phyloP scores from a whole-genome alignment of 2,113 vertebrate genomes.

The Bungarus multicinctus region DNA sequence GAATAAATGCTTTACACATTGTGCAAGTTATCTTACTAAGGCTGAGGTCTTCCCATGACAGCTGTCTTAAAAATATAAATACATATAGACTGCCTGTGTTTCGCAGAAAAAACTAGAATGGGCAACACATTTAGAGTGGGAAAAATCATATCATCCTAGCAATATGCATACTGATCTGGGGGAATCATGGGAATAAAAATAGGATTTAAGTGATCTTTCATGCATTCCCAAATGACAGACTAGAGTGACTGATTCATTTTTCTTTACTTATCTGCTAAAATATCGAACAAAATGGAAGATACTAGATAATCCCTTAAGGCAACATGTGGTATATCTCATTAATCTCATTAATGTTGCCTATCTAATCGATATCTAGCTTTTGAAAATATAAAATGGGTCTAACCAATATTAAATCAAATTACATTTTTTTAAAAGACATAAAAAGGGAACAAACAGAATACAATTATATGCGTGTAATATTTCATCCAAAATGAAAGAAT shows the following conservation, averaged over 20 bases:
- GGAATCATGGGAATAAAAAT: constrained; percentile 70
- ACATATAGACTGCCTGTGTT: constrained; percentile 80
- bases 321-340: constrained; percentile 81
- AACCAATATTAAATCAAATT: constrained; percentile 72
- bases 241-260: constrained; percentile 66
- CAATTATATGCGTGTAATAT: constrained; percentile 68
- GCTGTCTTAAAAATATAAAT: constrained; percentile 84
- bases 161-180: constrained; percentile 72
- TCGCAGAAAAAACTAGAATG: constrained; percentile 72
- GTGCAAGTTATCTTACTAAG: constrained; percentile 99
- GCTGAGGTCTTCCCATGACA: constrained; percentile 95
- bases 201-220: constrained; percentile 69
- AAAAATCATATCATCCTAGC: constrained; percentile 59
- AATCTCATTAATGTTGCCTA: constrained; percentile 75
- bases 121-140: constrained; percentile 68
- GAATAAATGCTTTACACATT: constrained; percentile 94
- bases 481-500: constrained; percentile 71
- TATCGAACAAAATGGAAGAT: constrained; percentile 78
- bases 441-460: constrained; percentile 63
- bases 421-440: constrained; percentile 52
- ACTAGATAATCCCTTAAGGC: constrained; percentile 84
- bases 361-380: constrained; percentile 76
- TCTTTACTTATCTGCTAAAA: constrained; percentile 71
- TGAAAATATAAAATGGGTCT: constrained; percentile 72
- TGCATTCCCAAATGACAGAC: constrained; percentile 72